Conservation (phyloP, 2,888 invertebrate genomes). For the Perdita meconis region DNA sequence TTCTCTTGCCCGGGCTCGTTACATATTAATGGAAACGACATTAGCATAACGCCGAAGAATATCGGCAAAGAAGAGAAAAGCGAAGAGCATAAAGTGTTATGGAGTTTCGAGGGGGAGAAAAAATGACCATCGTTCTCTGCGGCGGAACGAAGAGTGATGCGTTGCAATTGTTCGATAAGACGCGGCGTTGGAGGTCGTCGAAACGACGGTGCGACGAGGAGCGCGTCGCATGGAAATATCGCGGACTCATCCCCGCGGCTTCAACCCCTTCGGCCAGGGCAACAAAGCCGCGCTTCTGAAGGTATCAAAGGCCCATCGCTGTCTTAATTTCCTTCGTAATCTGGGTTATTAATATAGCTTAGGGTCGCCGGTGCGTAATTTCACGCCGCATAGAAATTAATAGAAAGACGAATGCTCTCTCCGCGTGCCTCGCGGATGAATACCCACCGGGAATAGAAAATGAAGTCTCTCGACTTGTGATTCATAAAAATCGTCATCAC, state of each 20-base stretch:
- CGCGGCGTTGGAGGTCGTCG: conserved; percentile 28
- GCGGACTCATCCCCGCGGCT: conserved; percentile 63
- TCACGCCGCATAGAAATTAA: conserved; percentile 73
- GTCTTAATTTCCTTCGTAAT: conserved; percentile 80
- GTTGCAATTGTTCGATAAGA: conserved; percentile 54
- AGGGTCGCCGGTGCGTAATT: conserved; percentile 73
- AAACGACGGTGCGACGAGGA: conserved; percentile 18
- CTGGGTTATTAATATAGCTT: conserved; percentile 82
- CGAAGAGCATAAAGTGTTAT: background rate
- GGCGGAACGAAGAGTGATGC: conserved; percentile 41
- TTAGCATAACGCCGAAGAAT: conserved; percentile 48
- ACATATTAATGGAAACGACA: conserved; percentile 50
- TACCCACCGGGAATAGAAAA: conserved; percentile 50
- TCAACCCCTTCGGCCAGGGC: conserved; percentile 61
- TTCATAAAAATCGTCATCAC: too few relatives aligned
- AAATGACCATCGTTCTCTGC: conserved; percentile 8
- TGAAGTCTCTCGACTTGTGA: conserved; percentile 34
- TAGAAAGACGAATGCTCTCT: conserved; percentile 67
- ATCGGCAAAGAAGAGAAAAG: conserved; percentile 23
- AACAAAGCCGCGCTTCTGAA: conserved; percentile 61
- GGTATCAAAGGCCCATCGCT: conserved; percentile 69
- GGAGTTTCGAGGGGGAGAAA: background rate
- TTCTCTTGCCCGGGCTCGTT: conserved; percentile 24
- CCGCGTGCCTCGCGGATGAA: conserved; percentile 43
- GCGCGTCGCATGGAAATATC: conserved; percentile 68